A percentile compares a stretch with the other conserved stretches of the same genome.
phyloP scores from a whole-genome alignment of 1,140 invertebrate genomes.

The Drosophila repletoides region DNA sequence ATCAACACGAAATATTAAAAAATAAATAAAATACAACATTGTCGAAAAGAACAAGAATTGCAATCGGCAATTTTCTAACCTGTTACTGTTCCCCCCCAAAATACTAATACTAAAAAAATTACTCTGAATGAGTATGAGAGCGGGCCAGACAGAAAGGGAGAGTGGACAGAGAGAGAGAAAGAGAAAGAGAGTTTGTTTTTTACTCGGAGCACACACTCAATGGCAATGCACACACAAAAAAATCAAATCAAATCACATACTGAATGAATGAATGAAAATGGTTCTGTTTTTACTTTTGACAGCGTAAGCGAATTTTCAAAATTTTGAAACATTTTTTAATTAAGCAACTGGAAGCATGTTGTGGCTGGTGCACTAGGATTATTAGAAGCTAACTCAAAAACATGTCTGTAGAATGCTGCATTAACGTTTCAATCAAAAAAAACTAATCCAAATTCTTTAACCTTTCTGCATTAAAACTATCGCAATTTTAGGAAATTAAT shows the following conservation, averaged over 20 bases:
- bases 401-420: conserved; percentile 8
- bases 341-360: conserved; percentile 31
- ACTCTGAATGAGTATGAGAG: neutral
- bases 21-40: neutral
- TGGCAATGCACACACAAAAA: conserved; percentile 41
- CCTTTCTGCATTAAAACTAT: neutral
- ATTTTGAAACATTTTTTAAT: conserved; percentile 48
- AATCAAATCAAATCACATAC: conserved; percentile 21
- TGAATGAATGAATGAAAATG: conserved; percentile 48
- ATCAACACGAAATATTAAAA: conserved; percentile 34
- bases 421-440: conserved; percentile 16
- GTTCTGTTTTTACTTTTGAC: conserved; percentile 77
- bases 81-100: conserved; percentile 21
- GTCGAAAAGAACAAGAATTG: conserved; percentile 20
- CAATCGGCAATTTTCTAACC: conserved; percentile 26
- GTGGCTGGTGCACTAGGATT: conserved; percentile 23
- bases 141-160: neutral
- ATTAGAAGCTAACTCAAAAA: conserved; percentile 25
- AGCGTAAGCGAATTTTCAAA: conserved; percentile 74
- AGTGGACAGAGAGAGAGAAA: neutral
- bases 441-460: conserved; percentile 1
- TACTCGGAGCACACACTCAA: conserved; percentile 54
- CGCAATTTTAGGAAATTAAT: neutral
- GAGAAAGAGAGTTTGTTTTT: conserved; percentile 30
- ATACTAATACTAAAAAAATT: conserved; percentile 45